phyloP scores from a whole-genome alignment of 2,888 invertebrate species.

The Priocnemis perturbator region DNA sequence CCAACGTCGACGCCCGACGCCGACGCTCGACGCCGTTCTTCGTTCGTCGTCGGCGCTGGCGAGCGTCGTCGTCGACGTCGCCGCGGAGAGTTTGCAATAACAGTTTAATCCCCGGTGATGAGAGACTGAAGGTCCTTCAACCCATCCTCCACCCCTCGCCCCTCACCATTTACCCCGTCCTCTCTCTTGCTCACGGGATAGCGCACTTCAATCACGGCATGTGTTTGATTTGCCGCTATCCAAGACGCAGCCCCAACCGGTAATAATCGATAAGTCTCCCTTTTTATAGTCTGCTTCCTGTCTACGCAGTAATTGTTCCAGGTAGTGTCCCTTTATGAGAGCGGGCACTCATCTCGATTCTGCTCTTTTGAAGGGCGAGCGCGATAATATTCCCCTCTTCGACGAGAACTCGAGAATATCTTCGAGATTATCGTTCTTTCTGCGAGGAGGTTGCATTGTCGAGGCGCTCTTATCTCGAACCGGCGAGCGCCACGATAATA shows the following conservation, averaged over 20 bases:
- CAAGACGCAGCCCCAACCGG: conserved; percentile 48
- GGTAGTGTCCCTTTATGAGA: no score
- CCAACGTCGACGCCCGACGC: conserved; percentile 27
- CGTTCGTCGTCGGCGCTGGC: background rate
- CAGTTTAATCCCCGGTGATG: conserved; percentile 72
- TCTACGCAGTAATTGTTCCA: no score
- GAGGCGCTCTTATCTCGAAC: no score
- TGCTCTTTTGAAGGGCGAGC: background rate
- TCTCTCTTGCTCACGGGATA: conserved; percentile 27
- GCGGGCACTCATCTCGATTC: background rate
- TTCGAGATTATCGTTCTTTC: no score
- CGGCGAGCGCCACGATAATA: no score
- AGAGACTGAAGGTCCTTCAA: conserved; percentile 58
- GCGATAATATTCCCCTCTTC: no score
- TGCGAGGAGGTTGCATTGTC: no score
- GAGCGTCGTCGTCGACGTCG: conserved; percentile 33
- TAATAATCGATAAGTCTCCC: conserved; percentile 54
- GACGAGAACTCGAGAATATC: no score
- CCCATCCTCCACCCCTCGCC: conserved; percentile 44
- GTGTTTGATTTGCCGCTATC: conserved; percentile 59
- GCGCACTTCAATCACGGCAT: conserved; percentile 61
- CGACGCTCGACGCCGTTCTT: conserved; percentile 21
- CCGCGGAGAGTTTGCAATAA: conserved; percentile 67
- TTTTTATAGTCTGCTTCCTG: background rate
- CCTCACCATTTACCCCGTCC: conserved; percentile 48